Percentiles rank a stretch among this genome's conserved stretches.
phyloP scores from a whole-genome alignment of 2,888 invertebrate genomes.

The Sialis lutaria region DNA sequence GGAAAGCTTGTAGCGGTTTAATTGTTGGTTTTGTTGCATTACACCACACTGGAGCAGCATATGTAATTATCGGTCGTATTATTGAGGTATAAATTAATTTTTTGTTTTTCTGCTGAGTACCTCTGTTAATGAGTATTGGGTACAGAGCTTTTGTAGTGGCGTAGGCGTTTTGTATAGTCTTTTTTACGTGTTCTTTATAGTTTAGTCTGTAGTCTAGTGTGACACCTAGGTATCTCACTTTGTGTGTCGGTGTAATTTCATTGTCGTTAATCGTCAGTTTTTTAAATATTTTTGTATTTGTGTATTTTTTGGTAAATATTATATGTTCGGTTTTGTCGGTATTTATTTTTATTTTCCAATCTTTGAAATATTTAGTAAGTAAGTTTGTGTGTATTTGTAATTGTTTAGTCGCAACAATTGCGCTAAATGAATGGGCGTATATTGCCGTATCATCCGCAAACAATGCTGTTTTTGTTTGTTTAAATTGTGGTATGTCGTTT shows the following conservation, averaged over 20 bases:
- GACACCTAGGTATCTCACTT: constrained; percentile 12
- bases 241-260: constrained; percentile 3
- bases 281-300: constrained; percentile 4
- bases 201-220: constrained; percentile 11
- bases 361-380: constrained; percentile 5
- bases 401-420: constrained; percentile 4
- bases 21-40: too few species aligned
- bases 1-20: too few species aligned
- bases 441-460: constrained; percentile 11
- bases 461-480: constrained; percentile 8
- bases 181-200: constrained; percentile 9
- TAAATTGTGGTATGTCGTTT: constrained; percentile 7
- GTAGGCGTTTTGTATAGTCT: constrained; percentile 3
- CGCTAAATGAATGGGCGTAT: constrained; percentile 7
- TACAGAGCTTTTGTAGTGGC: constrained; percentile 7
- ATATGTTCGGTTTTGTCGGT: constrained; percentile 9
- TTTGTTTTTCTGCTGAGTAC: constrained; percentile 10
- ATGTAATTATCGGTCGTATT: constrained; percentile 11
- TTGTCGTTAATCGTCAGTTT: constrained; percentile 6
- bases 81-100: constrained; percentile 12
- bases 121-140: constrained; percentile 4
- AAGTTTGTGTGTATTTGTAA: constrained; percentile 6
- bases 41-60: constrained; percentile 15
- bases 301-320: constrained; percentile 8
- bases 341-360: constrained; percentile 10